These are phyloP conservation scores for Cerceris rybyensis DNA, from an alignment of 2,888 invertebrate genomes.

Conservation along the genomic window DNA sequence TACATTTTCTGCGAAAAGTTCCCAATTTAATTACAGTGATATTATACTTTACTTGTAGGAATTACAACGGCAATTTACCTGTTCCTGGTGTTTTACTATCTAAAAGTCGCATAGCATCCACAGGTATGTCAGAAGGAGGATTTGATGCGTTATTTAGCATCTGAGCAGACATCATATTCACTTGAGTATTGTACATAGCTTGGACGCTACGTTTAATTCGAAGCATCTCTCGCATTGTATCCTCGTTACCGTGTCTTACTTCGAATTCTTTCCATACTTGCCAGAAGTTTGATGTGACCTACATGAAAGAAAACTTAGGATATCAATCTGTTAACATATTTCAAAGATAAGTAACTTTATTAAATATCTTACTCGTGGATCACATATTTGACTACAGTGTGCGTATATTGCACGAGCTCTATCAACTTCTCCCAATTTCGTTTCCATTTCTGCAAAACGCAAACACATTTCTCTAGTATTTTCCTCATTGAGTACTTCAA, in stretches of 20 bases:
- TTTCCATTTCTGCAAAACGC: conserved; percentile 98
- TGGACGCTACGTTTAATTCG: conserved; percentile 98
- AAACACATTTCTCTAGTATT: conserved; percentile 97
- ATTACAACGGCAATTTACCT: conserved; percentile 31
- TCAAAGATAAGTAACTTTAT: not conserved
- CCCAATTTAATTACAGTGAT: not conserved
- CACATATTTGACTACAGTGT: conserved; percentile 99
- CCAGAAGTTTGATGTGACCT: conserved; percentile 95
- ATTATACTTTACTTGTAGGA: not conserved
- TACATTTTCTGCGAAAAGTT: conserved; percentile 58
- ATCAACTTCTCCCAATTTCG: conserved; percentile 98
- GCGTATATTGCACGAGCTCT: conserved; percentile 98
- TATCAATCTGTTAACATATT: conserved; percentile 1
- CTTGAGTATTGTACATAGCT: conserved; percentile 98
- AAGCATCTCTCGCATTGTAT: conserved; percentile 99
- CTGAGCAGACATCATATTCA: conserved; percentile 99
- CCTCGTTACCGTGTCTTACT: conserved; percentile 99
- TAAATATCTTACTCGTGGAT: conserved; percentile 89
- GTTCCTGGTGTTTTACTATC: conserved; percentile 87
- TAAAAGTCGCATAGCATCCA: conserved; percentile 94
- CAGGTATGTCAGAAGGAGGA: conserved; percentile 87
- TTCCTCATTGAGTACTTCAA: conserved; percentile 95
- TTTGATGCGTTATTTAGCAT: conserved; percentile 92
- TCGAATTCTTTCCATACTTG: conserved; percentile 99
- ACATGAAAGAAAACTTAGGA: not conserved